Conservation (phyloP, 2,113 vertebrate genomes). For the Channa maculata region DNA sequence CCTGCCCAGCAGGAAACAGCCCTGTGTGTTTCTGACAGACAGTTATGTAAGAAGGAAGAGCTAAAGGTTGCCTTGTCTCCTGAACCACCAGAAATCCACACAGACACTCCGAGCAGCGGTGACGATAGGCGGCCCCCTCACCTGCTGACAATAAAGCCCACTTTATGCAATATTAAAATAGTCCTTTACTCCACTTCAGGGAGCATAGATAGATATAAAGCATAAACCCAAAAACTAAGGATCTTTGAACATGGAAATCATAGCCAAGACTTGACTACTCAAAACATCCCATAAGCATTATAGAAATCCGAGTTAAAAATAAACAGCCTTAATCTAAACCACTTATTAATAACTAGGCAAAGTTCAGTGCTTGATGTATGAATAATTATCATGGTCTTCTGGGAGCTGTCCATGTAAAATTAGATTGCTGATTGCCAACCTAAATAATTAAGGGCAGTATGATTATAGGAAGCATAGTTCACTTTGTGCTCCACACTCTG, state of each 20-base stretch:
- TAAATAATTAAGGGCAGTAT: slow-evolving; percentile 73
- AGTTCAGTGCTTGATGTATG: slow-evolving; percentile 71
- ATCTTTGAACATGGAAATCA: slow-evolving; percentile 31
- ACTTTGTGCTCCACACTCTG: slow-evolving; percentile 37
- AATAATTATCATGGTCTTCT: slow-evolving; percentile 67
- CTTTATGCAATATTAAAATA: slow-evolving; percentile 61
- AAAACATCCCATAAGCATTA: slow-evolving; percentile 53
- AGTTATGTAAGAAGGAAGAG: slow-evolving; percentile 71
- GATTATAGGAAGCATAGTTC: slow-evolving; percentile 59
- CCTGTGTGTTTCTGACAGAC: slow-evolving; percentile 59
- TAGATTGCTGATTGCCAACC: slow-evolving; percentile 66
- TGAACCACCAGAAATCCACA: slow-evolving; percentile 65
- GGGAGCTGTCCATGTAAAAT: slow-evolving; percentile 72
- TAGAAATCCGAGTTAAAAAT: slow-evolving; percentile 55
- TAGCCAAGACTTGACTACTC: slow-evolving; percentile 25
- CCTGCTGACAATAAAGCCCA: slow-evolving; percentile 65
- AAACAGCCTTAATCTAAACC: slow-evolving; percentile 68
- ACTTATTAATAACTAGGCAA: slow-evolving; percentile 69
- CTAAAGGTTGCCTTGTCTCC: slow-evolving; percentile 75
- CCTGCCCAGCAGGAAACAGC: slow-evolving; percentile 48
- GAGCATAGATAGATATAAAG: slow-evolving; percentile 24
- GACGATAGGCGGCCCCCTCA: slow-evolving; percentile 51
- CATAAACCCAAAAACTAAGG: slow-evolving; percentile 34
- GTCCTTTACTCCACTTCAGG: slow-evolving; percentile 26
- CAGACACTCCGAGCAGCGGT: slow-evolving; percentile 30